phyloP scores from a whole-genome alignment of 2,113 vertebrate genomes.

The Cricetomys ansorgei region DNA sequence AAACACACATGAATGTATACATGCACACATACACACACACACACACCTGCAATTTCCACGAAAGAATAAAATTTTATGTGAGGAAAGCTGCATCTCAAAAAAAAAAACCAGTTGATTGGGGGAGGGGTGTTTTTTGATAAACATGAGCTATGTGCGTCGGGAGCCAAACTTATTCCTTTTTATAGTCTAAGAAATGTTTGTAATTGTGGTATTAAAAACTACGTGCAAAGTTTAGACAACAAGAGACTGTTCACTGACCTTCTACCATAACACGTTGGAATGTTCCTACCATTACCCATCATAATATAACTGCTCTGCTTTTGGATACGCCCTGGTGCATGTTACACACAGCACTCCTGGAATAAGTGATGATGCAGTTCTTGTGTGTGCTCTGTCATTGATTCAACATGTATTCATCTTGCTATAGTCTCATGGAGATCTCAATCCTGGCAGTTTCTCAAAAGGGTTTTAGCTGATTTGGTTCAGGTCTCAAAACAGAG shows the following conservation, averaged over 20 bases:
- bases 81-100: background rate
- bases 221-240: slow-evolving; percentile 5
- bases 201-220: slow-evolving; percentile 31
- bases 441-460: background rate
- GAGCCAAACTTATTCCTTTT: background rate
- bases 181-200: background rate
- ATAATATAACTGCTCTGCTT: background rate
- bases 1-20: background rate
- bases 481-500: slow-evolving; percentile 28
- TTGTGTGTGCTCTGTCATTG: background rate
- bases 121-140: slow-evolving; percentile 35
- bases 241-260: background rate
- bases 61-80: slow-evolving; percentile 1
- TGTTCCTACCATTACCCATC: background rate
- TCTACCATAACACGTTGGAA: background rate
- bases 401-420: background rate
- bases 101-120: background rate
- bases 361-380: background rate
- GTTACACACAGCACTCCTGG: background rate
- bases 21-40: background rate
- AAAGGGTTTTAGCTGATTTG: background rate
- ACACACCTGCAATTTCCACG: background rate
- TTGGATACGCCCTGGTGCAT: background rate
- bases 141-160: background rate
- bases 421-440: background rate